phyloP scores from a whole-genome alignment of 2,113 vertebrate genomes.

The Stegostoma tigrinum region DNA sequence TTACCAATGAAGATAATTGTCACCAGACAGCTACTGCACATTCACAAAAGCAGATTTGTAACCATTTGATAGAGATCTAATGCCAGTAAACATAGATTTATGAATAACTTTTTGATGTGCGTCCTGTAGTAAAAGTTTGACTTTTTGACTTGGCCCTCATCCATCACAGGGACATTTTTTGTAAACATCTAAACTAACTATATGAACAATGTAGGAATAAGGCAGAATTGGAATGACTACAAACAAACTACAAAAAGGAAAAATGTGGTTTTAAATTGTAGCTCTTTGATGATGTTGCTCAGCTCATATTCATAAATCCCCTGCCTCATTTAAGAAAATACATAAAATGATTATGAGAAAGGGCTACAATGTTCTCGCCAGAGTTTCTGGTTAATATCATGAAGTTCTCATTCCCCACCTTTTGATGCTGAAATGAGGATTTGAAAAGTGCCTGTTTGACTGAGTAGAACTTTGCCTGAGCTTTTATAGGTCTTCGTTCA shows the following conservation, averaged over 20 bases:
- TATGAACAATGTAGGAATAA: not conserved
- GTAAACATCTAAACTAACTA: not conserved
- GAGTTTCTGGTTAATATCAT: not conserved
- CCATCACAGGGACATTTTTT: conserved; percentile 17
- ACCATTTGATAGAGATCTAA: not conserved
- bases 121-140: not conserved
- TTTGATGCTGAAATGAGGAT: not conserved
- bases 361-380: not conserved
- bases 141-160: not conserved
- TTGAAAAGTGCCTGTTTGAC: not conserved
- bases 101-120: not conserved
- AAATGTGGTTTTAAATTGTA: conserved; percentile 7
- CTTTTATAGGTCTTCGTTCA: not conserved
- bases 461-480: not conserved
- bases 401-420: not conserved
- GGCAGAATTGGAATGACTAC: conserved; percentile 11
- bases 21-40: not conserved
- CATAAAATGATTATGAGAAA: conserved; percentile 6
- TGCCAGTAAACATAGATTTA: not conserved
- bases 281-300: not conserved
- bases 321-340: conserved; percentile 23
- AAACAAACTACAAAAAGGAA: conserved; percentile 25
- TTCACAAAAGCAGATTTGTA: not conserved
- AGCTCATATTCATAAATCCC: not conserved
- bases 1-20: not conserved